phyloP scores from a whole-genome alignment of 2,113 vertebrate species.

The Ameiurus melas region DNA sequence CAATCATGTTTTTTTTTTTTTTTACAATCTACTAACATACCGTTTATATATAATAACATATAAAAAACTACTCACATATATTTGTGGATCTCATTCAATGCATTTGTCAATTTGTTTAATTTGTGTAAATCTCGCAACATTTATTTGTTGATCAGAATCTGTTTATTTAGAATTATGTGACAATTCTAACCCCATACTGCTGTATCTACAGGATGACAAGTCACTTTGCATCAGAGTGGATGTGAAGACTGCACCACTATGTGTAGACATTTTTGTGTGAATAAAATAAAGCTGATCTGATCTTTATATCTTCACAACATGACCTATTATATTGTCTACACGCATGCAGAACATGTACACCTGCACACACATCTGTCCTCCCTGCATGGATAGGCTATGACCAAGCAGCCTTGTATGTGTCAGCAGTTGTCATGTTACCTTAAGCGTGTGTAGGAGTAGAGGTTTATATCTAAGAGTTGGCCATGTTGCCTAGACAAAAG shows the following conservation, averaged over 20 bases:
- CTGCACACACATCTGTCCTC: conserved; percentile 63
- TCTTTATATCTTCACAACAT: conserved; percentile 64
- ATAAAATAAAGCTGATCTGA: conserved; percentile 66
- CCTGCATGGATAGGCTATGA: conserved; percentile 68
- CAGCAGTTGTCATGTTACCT: conserved; percentile 64
- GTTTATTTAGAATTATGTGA: too few relatives aligned
- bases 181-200: too few relatives aligned
- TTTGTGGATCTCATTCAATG: too few relatives aligned
- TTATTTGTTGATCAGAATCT: too few relatives aligned
- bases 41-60: too few relatives aligned
- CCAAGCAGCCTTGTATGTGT: conserved; percentile 73
- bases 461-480: background rate
- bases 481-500: background rate
- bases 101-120: too few relatives aligned
- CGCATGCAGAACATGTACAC: conserved; percentile 46
- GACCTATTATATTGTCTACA: conserved; percentile 51
- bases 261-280: background rate
- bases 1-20: too few relatives aligned
- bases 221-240: conserved; percentile 45
- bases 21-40: too few relatives aligned
- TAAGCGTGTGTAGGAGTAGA: background rate
- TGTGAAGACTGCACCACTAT: conserved; percentile 45
- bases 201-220: conserved; percentile 31
- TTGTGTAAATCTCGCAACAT: too few relatives aligned
- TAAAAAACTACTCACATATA: too few relatives aligned